Conservation (phyloP, 2,113 vertebrate genomes). For the Porphyrio hochstetteri region DNA sequence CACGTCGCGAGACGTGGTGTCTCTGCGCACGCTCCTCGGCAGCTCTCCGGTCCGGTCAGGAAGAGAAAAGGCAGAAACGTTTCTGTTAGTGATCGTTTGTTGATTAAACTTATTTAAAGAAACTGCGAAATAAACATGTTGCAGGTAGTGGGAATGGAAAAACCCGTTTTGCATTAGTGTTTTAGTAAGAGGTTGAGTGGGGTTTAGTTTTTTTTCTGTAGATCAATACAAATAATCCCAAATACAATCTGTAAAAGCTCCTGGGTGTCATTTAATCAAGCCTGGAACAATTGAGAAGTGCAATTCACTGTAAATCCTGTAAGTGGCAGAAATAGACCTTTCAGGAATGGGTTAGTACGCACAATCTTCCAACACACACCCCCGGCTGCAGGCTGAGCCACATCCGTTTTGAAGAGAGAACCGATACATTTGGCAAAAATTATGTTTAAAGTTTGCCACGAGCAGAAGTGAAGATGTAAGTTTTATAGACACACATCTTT, state of each 20-base stretch:
- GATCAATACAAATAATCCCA: neutral
- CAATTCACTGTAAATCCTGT: constrained; percentile 15
- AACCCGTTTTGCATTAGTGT: neutral
- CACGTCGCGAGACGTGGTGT: neutral
- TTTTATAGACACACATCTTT: neutral
- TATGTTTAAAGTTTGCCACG: neutral
- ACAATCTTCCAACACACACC: accelerated
- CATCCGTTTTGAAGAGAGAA: neutral
- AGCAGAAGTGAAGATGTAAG: neutral
- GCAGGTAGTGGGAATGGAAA: neutral
- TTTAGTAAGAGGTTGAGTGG: neutral
- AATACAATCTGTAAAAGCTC: neutral
- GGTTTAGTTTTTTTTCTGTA: neutral
- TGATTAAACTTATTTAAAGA: neutral
- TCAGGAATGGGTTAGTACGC: accelerated
- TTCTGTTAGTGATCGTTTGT: neutral
- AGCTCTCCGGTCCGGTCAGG: neutral
- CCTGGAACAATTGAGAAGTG: neutral
- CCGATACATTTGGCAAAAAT: neutral
- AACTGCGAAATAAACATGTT: neutral
- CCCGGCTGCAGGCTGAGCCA: accelerated
- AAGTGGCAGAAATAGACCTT: constrained; percentile 42
- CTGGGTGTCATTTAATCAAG: neutral
- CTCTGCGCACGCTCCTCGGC: accelerated
- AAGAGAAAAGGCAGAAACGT: neutral